Evolutionary conservation across 2,888 invertebrate species (phyloP).

Genomic region (Xylocampa areola): DNA sequence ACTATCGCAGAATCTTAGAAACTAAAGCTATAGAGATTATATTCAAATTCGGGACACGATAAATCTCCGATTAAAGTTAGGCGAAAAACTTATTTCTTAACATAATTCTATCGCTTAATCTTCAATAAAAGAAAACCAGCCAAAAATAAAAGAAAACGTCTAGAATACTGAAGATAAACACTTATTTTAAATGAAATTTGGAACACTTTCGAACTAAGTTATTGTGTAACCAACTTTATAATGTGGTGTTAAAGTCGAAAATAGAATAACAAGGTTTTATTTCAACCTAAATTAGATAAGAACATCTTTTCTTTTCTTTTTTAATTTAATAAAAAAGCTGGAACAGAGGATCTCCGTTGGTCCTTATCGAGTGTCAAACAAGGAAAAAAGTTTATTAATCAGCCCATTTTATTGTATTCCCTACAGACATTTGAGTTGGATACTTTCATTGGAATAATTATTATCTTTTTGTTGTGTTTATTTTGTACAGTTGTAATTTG

Average conservation of each 20-base stretch:
- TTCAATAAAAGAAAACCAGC: conserved; percentile 12
- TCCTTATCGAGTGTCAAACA: conserved; percentile 42
- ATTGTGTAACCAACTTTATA: not conserved
- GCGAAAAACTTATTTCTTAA: not conserved
- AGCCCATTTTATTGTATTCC: conserved; percentile 42
- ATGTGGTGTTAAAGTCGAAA: conserved; percentile 1
- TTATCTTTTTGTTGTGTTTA: conserved; percentile 25
- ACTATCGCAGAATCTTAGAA: too few species aligned
- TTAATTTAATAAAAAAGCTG: conserved; percentile 53
- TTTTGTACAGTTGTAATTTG: not conserved
- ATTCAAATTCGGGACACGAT: too few species aligned
- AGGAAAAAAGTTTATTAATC: conserved; percentile 50
- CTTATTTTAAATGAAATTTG: conserved; percentile 8
- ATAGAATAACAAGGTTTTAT: not conserved
- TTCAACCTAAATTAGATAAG: conserved; percentile 16
- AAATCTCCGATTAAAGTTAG: not conserved
- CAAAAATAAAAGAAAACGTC: conserved; percentile 20
- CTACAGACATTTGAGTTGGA: conserved; percentile 15
- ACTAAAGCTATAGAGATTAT: too few species aligned
- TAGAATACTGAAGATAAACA: conserved; percentile 6
- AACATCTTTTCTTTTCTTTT: conserved; percentile 33
- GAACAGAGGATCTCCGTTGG: conserved; percentile 7
- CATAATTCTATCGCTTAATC: not conserved
- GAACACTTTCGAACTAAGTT: not conserved
- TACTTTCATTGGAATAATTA: conserved; percentile 28